Evolutionary conservation across 2,797 vertebrate genomes (phyloP), one percentile per base, ranked within the genome.

Genomic region (Salarias fasciatus): DNA sequence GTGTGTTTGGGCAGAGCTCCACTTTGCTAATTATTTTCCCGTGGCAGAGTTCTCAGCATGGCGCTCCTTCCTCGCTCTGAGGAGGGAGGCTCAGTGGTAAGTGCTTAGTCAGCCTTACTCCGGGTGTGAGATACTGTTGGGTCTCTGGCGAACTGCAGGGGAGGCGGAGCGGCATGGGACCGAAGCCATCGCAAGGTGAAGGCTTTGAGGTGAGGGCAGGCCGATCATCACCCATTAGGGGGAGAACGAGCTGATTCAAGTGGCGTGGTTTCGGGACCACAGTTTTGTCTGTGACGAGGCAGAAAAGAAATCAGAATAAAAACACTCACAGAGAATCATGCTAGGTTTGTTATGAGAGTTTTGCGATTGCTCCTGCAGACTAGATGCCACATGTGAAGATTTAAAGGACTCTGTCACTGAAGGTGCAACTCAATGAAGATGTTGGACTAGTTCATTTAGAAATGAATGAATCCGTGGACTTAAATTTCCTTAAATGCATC

Each of bases 11-110:
- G 86, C 84, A 80, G 74, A 80, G 75, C 84, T 88, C 85, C 84
- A 88, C 80, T 89, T 89, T 89, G 81, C 85, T 91, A 91, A 91
- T 93, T 91, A 91, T 89, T 87, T 89, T 86, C 69, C 70, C 55
- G 75, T 86, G 82, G 77, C 79, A 83, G 86, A 88, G 77, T 77
- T 89, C 86, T 91, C 90, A 90, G 86, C 82, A 53, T 86, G 85
- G 76, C 56, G 72, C 83, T 73, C 71, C 77, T 83, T 79, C 71
- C 76, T 79, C 50, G 31, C 75, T 82, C 73, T 45, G 77, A 87
- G 80, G 77, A 60, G 65, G 87, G 74, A 80, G 75, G 70, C 77
- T 84, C 64, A 45, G 79, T 68, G 7, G 76, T 69, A 86, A 86
- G 70, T 83, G 85, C 89, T 89, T 84, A 80, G 86, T 89, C 88